These are phyloP conservation scores for Ailurus styani DNA, from an alignment of 2,113 vertebrate species.

Conservation along the genomic window DNA sequence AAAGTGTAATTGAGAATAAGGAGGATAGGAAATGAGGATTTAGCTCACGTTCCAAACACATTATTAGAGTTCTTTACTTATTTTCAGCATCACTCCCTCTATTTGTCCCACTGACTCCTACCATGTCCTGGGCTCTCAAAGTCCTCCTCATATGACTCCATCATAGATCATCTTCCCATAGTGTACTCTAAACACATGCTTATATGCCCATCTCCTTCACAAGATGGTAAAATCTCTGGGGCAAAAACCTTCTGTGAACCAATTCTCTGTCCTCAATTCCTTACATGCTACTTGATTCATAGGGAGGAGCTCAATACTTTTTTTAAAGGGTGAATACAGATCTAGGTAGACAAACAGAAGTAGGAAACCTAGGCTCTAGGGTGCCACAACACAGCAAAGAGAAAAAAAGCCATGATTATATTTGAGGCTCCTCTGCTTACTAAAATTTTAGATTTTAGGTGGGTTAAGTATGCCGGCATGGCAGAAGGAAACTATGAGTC, in stretches of 20 bases:
- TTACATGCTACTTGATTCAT: neutral
- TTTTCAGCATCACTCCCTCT: neutral
- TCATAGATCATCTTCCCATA: neutral
- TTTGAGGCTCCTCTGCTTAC: rapidly evolving
- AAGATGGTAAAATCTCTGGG: neutral
- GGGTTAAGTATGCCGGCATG: neutral
- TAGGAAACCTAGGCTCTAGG: neutral
- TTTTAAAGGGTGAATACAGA: neutral
- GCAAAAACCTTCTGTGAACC: neutral
- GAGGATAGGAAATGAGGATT: neutral
- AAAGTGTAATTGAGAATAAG: neutral
- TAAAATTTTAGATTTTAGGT: neutral
- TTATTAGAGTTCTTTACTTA: neutral
- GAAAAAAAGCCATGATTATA: neutral
- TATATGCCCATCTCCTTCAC: neutral
- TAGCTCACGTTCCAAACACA: neutral
- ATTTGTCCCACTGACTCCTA: neutral
- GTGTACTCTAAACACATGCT: rapidly evolving
- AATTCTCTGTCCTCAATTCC: neutral
- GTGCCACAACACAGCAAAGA: neutral
- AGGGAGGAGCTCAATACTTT: neutral
- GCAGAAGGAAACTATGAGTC: neutral
- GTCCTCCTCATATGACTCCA: neutral
- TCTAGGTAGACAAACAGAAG: neutral
- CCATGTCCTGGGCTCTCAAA: neutral